These are phyloP conservation scores for Cricetomys ansorgei DNA, from an alignment of 2,113 vertebrate genomes.

Conservation along the genomic window DNA sequence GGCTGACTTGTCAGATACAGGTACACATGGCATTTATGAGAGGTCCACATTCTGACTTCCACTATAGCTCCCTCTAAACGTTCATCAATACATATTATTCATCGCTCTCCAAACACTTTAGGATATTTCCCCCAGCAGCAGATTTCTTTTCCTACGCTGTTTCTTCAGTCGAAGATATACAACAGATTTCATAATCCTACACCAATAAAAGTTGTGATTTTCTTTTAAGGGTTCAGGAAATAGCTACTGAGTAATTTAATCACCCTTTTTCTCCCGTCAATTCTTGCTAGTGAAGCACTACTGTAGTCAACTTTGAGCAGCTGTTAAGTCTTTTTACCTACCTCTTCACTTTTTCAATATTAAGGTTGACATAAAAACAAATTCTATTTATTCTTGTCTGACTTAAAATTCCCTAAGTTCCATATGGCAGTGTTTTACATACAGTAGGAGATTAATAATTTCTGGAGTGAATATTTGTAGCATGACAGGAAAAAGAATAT, in stretches of 20 bases:
- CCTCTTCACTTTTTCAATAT: not conserved
- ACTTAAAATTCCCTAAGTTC: not conserved
- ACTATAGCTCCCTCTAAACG: not conserved
- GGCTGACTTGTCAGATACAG: not conserved
- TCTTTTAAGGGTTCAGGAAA: not conserved
- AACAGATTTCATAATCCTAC: not conserved
- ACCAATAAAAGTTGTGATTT: not conserved
- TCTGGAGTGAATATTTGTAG: not conserved
- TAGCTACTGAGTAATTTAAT: not conserved
- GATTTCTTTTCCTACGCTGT: not conserved
- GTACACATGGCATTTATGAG: not conserved
- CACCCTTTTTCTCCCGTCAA: not conserved
- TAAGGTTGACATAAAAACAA: not conserved
- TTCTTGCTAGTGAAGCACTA: not conserved
- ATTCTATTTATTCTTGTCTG: not conserved
- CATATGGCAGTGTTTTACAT: not conserved
- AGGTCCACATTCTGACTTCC: not conserved
- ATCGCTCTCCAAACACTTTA: not conserved
- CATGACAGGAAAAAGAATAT: not conserved
- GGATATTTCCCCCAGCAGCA: not conserved
- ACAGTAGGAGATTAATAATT: not conserved
- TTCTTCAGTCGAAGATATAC: not conserved
- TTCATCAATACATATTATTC: fast-evolving
- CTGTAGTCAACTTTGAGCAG: not conserved
- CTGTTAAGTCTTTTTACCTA: not conserved